Evolutionary conservation across 2,113 vertebrate species (phyloP).

Genomic region (Oryzias curvinotus): DNA sequence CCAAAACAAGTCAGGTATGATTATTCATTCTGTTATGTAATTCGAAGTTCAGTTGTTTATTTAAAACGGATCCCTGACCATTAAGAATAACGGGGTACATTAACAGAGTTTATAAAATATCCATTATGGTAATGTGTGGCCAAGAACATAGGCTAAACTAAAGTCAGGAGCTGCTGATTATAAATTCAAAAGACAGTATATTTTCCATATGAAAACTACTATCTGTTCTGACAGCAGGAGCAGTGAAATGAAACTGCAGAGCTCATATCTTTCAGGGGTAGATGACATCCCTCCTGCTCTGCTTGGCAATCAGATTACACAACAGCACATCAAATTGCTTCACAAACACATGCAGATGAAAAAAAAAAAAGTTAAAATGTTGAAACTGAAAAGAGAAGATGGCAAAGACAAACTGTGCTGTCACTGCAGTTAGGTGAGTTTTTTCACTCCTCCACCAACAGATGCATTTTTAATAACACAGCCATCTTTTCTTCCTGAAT

Average conservation of each 20-base stretch:
- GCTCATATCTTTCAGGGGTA: slow-evolving; percentile 6
- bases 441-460: neutral
- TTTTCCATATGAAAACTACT: slow-evolving; percentile 4
- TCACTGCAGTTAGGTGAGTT: slow-evolving; percentile 8
- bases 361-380: neutral
- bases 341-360: slow-evolving; percentile 8
- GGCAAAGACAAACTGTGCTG: slow-evolving; percentile 1
- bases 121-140: neutral
- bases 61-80: no score
- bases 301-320: slow-evolving; percentile 29
- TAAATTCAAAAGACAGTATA: neutral
- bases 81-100: no score
- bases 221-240: neutral
- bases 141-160: neutral
- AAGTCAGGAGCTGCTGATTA: neutral
- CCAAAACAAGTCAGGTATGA: no score
- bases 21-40: no score
- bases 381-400: neutral
- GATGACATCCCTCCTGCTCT: slow-evolving; percentile 18
- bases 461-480: slow-evolving; percentile 54
- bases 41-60: no score
- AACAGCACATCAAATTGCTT: slow-evolving; percentile 24
- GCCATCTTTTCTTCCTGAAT: slow-evolving; percentile 31
- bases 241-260: slow-evolving; percentile 13
- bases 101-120: neutral